phyloP scores from a whole-genome alignment of 2,113 vertebrate genomes.

The Plecturocebus donacophilus region DNA sequence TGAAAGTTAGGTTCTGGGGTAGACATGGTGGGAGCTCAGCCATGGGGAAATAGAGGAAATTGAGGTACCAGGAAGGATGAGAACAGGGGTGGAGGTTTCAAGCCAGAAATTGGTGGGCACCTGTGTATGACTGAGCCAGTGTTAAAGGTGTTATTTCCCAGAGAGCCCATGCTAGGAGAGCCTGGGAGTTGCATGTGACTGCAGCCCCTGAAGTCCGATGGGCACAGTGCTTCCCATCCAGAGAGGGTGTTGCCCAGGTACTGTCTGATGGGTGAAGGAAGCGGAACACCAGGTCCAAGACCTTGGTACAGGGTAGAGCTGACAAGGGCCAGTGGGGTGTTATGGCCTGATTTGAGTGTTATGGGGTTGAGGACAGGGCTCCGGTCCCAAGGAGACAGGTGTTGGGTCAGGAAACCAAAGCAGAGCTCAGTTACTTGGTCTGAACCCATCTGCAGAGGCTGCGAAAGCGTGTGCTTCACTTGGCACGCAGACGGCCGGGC shows the following conservation, averaged over 20 bases:
- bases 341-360: not conserved
- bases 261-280: not conserved
- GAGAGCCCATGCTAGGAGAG: not conserved
- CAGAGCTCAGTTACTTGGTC: not conserved
- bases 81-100: not conserved
- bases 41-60: not conserved
- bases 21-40: not conserved
- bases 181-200: not conserved
- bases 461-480: not conserved
- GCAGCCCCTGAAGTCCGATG: not conserved
- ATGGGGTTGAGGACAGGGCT: not conserved
- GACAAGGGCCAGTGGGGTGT: not conserved
- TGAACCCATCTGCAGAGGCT: not conserved
- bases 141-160: not conserved
- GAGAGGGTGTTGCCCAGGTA: accelerated
- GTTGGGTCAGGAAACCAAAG: not conserved
- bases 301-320: not conserved
- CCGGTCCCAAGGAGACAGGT: not conserved
- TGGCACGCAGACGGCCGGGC: not conserved
- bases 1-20: not conserved
- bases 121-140: not conserved
- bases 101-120: not conserved
- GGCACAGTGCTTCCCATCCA: not conserved
- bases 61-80: not conserved
- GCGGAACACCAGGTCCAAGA: not conserved